These are phyloP conservation scores for Sphaerophoria taeniata DNA, from an alignment of 2,888 invertebrate genomes.

Conservation along the genomic window DNA sequence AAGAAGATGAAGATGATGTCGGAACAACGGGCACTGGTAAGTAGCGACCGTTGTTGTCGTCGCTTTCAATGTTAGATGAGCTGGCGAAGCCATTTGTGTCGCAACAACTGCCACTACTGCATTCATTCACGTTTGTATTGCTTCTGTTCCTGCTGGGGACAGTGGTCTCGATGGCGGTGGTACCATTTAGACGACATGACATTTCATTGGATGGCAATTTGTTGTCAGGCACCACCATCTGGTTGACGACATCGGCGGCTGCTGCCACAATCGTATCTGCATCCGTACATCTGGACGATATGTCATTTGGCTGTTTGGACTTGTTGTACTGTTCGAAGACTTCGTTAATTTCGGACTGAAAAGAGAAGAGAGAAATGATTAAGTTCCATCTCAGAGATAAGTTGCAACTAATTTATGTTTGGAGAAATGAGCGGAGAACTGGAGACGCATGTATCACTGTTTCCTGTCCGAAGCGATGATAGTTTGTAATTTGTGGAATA, in stretches of 20 bases:
- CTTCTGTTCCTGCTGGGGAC: slow-evolving; percentile 28
- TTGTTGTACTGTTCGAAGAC: slow-evolving; percentile 80
- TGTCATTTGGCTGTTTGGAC: slow-evolving; percentile 78
- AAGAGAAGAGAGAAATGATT: slow-evolving; percentile 59
- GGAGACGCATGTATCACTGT: slow-evolving; percentile 66
- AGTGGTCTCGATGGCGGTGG: slow-evolving; percentile 51
- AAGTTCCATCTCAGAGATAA: slow-evolving; percentile 59
- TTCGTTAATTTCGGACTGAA: slow-evolving; percentile 83
- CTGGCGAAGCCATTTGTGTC: slow-evolving; percentile 30
- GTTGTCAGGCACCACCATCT: slow-evolving; percentile 62
- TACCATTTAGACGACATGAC: slow-evolving; percentile 71
- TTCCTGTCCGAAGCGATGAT: slow-evolving; percentile 65
- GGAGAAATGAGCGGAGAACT: slow-evolving; percentile 43
- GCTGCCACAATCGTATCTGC: slow-evolving; percentile 80
- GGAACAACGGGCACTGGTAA: slow-evolving; percentile 70
- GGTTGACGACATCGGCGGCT: slow-evolving; percentile 77
- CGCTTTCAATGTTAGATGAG: slow-evolving; percentile 41
- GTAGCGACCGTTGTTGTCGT: slow-evolving; percentile 45
- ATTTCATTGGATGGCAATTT: slow-evolving; percentile 72
- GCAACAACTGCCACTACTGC: slow-evolving; percentile 54
- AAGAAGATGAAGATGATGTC: not conserved
- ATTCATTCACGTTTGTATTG: slow-evolving; percentile 40
- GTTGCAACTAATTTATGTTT: slow-evolving; percentile 63
- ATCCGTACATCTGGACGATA: slow-evolving; percentile 81
- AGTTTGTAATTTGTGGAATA: slow-evolving; percentile 66